Conservation (phyloP, 92 coral and sea anemone genomes). For the Nematostella vectensis region DNA sequence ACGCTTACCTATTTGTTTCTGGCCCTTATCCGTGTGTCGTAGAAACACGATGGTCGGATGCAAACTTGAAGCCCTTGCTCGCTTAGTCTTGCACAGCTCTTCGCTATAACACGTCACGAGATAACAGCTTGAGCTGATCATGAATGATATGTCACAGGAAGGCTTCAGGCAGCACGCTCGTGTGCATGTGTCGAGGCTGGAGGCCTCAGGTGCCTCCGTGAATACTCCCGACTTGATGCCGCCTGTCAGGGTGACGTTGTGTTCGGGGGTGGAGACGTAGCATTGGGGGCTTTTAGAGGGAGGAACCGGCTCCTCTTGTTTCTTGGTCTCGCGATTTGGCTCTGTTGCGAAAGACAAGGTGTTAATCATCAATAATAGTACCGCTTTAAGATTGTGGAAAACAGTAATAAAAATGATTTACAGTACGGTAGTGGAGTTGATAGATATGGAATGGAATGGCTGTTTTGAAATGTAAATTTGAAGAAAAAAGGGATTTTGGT, state of each 20-base stretch:
- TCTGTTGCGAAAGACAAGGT: slow-evolving; percentile 6
- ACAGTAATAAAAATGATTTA: no score
- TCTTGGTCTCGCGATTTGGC: slow-evolving; percentile 36
- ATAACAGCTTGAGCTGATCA: slow-evolving; percentile 89
- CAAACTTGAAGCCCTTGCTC: slow-evolving; percentile 66
- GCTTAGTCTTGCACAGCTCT: slow-evolving; percentile 65
- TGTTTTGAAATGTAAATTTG: no score
- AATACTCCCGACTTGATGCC: slow-evolving; percentile 85
- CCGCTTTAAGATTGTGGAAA: no score
- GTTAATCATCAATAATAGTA: neutral
- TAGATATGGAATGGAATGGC: no score
- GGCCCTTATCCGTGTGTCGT: slow-evolving; percentile 15
- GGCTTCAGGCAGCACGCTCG: slow-evolving; percentile 74
- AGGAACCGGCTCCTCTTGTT: slow-evolving; percentile 33
- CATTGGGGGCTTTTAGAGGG: slow-evolving; percentile 42
- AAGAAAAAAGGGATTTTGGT: no score
- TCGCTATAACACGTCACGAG: slow-evolving; percentile 62
- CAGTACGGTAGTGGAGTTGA: no score
- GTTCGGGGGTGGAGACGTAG: slow-evolving; percentile 57
- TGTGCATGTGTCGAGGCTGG: slow-evolving; percentile 76
- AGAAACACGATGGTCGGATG: slow-evolving; percentile 73
- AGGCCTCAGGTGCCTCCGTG: slow-evolving; percentile 57
- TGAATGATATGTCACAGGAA: slow-evolving; percentile 85
- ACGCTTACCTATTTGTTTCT: neutral
- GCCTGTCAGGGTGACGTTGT: slow-evolving; percentile 69